Evolutionary conservation across 2,113 vertebrate species (phyloP).

Genomic region (Piprites chloris): DNA sequence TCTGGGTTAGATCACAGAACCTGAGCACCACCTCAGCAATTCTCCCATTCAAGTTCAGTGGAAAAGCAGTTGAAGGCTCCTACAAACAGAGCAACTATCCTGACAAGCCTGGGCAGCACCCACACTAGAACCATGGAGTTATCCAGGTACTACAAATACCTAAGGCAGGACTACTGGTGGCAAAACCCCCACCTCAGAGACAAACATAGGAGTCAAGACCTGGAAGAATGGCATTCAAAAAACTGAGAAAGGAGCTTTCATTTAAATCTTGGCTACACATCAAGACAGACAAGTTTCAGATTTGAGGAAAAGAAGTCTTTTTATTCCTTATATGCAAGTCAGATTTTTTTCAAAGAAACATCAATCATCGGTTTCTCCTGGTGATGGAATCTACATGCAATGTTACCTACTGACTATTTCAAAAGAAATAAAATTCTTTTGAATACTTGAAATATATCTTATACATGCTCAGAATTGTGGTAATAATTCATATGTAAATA

Average conservation of each 20-base stretch:
- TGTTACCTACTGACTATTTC: background rate
- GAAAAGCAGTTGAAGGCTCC: background rate
- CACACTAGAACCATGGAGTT: rapidly evolving
- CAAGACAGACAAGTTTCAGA: background rate
- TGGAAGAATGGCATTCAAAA: background rate
- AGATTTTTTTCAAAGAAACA: background rate
- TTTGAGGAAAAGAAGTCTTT: background rate
- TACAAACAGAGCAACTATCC: background rate
- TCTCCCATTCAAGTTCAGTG: background rate
- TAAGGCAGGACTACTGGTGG: background rate
- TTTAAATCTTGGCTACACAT: background rate
- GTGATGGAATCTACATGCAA: background rate
- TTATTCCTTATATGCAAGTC: background rate
- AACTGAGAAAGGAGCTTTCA: background rate
- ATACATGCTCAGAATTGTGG: background rate
- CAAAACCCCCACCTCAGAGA: background rate
- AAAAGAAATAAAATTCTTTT: background rate
- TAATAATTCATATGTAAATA: background rate
- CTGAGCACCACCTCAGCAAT: background rate
- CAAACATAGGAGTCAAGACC: background rate
- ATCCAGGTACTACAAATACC: background rate
- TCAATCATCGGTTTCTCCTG: background rate
- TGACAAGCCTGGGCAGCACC: background rate
- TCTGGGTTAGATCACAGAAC: background rate
- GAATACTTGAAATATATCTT: background rate